These are phyloP conservation scores for Amniataba percoides DNA, from an alignment of 2,797 vertebrate genomes.

Conservation along the genomic window DNA sequence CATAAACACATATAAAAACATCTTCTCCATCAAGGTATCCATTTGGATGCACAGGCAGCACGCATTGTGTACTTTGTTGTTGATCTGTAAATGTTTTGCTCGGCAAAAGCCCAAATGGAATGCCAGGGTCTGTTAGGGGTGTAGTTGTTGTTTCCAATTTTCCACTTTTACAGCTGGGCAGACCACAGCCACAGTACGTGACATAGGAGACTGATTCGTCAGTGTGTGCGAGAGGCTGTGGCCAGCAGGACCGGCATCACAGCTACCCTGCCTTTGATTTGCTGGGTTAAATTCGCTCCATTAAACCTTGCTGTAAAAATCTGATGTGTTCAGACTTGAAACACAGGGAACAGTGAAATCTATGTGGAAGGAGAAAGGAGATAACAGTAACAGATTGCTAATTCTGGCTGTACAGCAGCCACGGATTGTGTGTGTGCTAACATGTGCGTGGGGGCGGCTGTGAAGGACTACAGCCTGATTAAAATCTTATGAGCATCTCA, in stretches of 20 bases:
- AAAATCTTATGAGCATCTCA: conserved; percentile 82
- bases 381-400: conserved; percentile 67
- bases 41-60: conserved; percentile 48
- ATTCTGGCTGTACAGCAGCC: conserved; percentile 53
- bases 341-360: conserved; percentile 52
- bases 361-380: conserved; percentile 47
- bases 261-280: conserved; percentile 61
- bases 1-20: conserved; percentile 6
- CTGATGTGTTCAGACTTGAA: conserved; percentile 69
- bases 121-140: conserved; percentile 77
- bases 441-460: conserved; percentile 45
- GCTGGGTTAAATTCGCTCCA: conserved; percentile 61
- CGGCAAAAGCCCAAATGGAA: conserved; percentile 72
- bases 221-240: conserved; percentile 53
- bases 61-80: conserved; percentile 56
- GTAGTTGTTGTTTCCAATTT: conserved; percentile 83
- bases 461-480: conserved; percentile 76
- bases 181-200: conserved; percentile 71
- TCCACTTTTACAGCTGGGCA: conserved; percentile 81
- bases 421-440: conserved; percentile 34
- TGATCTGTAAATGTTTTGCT: conserved; percentile 75
- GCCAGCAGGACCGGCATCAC: conserved; percentile 51
- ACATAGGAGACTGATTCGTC: conserved; percentile 67
- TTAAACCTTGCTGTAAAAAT: conserved; percentile 68
- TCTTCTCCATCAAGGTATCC: conserved; percentile 31